Percentiles rank a stretch among this genome's conserved stretches.
phyloP scores from a whole-genome alignment of 2,113 vertebrate genomes.

The Tragulus kanchil region DNA sequence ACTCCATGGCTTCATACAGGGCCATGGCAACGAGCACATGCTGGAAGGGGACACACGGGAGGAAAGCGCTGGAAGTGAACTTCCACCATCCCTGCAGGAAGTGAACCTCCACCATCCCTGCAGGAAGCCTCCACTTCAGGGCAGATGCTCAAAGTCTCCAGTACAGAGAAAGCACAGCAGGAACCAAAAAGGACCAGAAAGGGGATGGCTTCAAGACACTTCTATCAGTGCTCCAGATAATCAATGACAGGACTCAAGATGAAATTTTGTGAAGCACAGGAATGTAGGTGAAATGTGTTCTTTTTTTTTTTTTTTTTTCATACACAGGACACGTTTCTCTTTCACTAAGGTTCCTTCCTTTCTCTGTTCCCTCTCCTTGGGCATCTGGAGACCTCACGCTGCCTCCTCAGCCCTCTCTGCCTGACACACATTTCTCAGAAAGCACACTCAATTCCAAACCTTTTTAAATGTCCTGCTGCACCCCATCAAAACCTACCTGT shows the following conservation, averaged over 20 bases:
- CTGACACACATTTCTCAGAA: not conserved
- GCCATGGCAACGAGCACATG: not conserved
- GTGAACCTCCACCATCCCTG: not conserved
- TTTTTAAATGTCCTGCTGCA: not conserved
- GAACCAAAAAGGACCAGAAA: not conserved
- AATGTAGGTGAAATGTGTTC: fast-evolving
- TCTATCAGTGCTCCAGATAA: constrained; percentile 29
- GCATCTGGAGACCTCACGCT: not conserved
- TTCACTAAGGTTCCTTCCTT: not conserved
- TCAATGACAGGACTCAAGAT: not conserved
- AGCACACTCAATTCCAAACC: not conserved
- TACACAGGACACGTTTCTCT: too few relatives aligned
- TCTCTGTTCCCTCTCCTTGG: not conserved
- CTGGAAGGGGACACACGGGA: not conserved
- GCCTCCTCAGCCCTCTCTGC: not conserved
- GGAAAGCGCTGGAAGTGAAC: not conserved
- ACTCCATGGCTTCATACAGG: not conserved
- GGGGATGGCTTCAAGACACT: not conserved
- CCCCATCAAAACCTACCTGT: not conserved
- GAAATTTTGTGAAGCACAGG: not conserved
- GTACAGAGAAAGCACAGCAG: not conserved
- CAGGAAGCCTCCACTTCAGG: not conserved
- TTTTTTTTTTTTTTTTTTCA: not conserved
- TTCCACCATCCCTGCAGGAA: not conserved
- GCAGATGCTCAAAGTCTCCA: not conserved